Base-by-base conservation (phyloP, 2,113 vertebrate genomes). In the Turdus rufiventris region DNA sequence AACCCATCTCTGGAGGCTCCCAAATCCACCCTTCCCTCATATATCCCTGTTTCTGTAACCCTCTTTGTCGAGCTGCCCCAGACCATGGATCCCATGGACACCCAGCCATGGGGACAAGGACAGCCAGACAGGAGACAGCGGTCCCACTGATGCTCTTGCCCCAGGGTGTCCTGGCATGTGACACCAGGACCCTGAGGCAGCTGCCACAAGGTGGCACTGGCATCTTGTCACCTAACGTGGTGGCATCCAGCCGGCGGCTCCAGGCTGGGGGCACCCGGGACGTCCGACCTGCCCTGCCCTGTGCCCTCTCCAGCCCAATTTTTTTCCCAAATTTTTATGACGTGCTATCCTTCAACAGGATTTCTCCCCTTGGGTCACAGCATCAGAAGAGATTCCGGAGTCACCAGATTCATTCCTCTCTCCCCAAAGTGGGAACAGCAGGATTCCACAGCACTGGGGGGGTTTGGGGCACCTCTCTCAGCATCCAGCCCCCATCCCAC, bases 181-280 rank as follows among this genome's bases (percentile, higher is more conserved):
- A 10, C 7, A 3, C 1, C 0, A 33, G 25, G 25, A 77, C 25
- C 8, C 17, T 3, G 53, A 51, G 53, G 62, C 80, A 56, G 53
- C 85, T 73, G 78, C 94, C 94, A 95, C 93, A 56, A 92, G 94
- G 85, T 93, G 94, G 93, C 94, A 91, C 79, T 91, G 89, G 54
- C 58, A 60, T 14, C 62, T 65, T 79, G 67, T 94, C 92, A 73
- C 74, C 58, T 66, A 45, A 61, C 66, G 28, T 12, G 14, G 42
- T n/a, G 74, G 31, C 29, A 7, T 24, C 54, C 68, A 34, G 72
- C 20, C 18, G 0, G 18, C 45, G 5, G 2, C 20, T 31, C 24
- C 34, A 13, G 34, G 21, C 12, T 9, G 19, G 31, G 47, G 12
- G 2, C 21, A 53, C 48, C 24, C 24, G 21, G 21, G 40, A 9